Conservation (phyloP, 2,113 vertebrate genomes). For the Gasterosteus aculeatus region DNA sequence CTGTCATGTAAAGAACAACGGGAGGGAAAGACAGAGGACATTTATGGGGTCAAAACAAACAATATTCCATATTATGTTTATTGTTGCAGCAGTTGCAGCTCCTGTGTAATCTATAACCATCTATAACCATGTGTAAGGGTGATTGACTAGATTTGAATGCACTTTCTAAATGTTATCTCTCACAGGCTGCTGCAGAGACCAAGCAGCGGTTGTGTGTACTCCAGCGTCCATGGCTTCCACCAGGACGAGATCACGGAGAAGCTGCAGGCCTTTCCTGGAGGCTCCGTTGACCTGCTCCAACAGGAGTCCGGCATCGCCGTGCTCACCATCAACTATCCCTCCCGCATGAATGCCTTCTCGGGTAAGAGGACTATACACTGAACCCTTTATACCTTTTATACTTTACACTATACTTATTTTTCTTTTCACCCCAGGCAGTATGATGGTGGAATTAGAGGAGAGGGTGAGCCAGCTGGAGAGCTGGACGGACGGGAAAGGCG, state of each 20-base stretch:
- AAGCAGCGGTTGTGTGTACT: constrained; percentile 76
- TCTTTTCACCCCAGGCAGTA: constrained; percentile 82
- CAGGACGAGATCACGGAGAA: constrained; percentile 84
- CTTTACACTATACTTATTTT: background rate
- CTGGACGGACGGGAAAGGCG: constrained; percentile 93
- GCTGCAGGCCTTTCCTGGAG: constrained; percentile 86
- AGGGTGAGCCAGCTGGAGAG: constrained; percentile 88
- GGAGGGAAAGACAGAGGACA: too few relatives aligned
- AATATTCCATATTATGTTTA: background rate
- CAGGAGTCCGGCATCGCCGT: constrained; percentile 86
- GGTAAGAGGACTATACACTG: constrained; percentile 76
- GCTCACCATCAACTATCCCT: constrained; percentile 90
- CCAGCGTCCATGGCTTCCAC: constrained; percentile 75
- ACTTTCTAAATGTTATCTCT: constrained; percentile 35
- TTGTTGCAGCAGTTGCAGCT: background rate
- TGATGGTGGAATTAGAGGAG: constrained; percentile 94
- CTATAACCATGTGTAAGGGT: background rate
- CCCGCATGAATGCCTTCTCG: constrained; percentile 92
- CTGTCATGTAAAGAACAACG: background rate
- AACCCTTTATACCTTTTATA: too few relatives aligned
- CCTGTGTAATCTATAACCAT: background rate
- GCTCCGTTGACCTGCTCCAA: constrained; percentile 88
- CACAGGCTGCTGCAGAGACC: constrained; percentile 69
- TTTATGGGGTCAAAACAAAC: background rate
- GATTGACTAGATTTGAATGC: background rate